Percentiles rank a stretch among this genome's conserved stretches.
Evolutionary conservation across 1,140 invertebrate genomes (phyloP).

Genomic region (Daktulosphaira vitifoliae): DNA sequence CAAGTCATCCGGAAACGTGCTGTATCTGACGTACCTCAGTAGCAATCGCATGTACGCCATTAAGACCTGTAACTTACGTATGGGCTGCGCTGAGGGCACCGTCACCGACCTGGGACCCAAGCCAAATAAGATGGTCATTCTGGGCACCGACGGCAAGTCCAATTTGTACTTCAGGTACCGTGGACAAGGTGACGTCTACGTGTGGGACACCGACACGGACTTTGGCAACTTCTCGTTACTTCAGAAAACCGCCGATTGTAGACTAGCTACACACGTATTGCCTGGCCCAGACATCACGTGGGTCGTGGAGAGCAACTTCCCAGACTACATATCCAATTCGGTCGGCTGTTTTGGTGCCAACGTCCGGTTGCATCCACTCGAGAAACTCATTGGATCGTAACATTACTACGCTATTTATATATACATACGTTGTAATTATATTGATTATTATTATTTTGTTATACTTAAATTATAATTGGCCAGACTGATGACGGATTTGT

Average conservation of each 20-base stretch:
- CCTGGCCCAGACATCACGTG: constrained; percentile 53
- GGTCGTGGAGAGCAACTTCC: constrained; percentile 56
- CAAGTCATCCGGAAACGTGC: constrained; percentile 43
- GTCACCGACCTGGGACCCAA: constrained; percentile 51
- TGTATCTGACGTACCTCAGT: constrained; percentile 54
- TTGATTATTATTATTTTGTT: no score
- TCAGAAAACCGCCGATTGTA: constrained; percentile 50
- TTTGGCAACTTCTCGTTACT: constrained; percentile 53
- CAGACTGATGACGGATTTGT: no score
- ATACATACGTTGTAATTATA: no score
- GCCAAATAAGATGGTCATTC: constrained; percentile 48
- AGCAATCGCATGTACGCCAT: constrained; percentile 51
- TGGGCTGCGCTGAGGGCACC: constrained; percentile 46
- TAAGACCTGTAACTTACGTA: constrained; percentile 45
- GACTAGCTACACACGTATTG: constrained; percentile 51
- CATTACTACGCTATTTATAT: no score
- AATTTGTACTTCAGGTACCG: constrained; percentile 51
- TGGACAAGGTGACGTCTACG: constrained; percentile 50
- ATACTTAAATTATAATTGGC: no score
- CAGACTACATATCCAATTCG: constrained; percentile 51
- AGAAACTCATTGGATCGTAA: constrained; percentile 40
- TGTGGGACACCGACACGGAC: constrained; percentile 51
- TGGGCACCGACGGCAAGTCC: constrained; percentile 52
- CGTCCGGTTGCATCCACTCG: constrained; percentile 48
- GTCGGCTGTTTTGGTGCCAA: constrained; percentile 51